Evolutionary conservation across 2,797 vertebrate genomes (phyloP).

Genomic region (Coluber constrictor): DNA sequence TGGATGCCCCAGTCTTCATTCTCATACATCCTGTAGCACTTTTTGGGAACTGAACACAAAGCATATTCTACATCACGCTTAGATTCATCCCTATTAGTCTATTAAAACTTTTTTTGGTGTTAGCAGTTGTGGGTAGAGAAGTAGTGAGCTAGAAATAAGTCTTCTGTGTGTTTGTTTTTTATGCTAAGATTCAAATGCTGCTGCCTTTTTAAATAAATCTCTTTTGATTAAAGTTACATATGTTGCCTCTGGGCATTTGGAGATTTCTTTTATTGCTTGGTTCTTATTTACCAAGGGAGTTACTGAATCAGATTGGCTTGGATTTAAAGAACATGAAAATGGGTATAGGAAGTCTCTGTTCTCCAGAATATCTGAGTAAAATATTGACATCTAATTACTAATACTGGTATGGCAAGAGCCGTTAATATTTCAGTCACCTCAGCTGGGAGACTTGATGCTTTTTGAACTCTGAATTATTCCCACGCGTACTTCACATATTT

Average conservation of each 20-base stretch:
- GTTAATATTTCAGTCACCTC: background rate
- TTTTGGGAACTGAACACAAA: background rate
- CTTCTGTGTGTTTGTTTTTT: background rate
- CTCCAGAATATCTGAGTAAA: slow-evolving; percentile 1
- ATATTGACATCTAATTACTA: background rate
- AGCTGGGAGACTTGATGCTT: background rate
- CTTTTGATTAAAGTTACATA: slow-evolving; percentile 3
- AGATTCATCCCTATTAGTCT: background rate
- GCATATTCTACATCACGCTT: background rate
- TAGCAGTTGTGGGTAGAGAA: background rate
- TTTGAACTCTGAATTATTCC: background rate
- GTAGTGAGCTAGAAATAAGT: background rate
- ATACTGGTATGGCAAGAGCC: background rate
- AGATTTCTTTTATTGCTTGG: background rate
- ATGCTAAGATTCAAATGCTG: background rate
- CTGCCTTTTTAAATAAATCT: background rate
- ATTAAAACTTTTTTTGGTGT: background rate
- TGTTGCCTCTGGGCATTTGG: background rate
- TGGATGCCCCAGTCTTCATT: background rate
- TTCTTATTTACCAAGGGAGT: slow-evolving; percentile 1
- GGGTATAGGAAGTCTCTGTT: background rate
- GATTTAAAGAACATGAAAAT: background rate
- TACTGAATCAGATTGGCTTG: background rate
- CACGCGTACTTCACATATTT: background rate
- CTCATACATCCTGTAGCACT: background rate